Evolutionary conservation across 2,888 invertebrate genomes (phyloP).

Genomic region (Torymus tubicola): DNA sequence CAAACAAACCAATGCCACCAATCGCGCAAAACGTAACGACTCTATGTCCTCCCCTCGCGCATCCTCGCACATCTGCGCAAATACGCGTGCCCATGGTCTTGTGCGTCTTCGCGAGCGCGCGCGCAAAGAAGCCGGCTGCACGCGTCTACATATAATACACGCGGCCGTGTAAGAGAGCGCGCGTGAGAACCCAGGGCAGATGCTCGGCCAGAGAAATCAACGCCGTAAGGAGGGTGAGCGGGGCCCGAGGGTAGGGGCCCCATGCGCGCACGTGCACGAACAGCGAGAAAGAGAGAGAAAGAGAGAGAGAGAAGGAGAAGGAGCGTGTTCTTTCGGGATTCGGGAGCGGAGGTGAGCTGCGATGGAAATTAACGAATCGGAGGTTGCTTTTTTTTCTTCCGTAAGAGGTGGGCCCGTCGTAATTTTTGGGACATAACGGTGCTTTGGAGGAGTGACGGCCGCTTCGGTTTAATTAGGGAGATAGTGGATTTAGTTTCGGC

Average conservation of each 20-base stretch:
- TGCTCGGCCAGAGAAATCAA: constrained; percentile 51
- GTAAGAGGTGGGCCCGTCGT: too few species aligned
- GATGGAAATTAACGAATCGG: too few species aligned
- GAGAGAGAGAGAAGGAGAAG: constrained; percentile 11
- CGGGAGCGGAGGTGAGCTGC: too few species aligned
- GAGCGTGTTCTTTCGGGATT: too few species aligned
- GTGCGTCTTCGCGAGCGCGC: constrained; percentile 30
- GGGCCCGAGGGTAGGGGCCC: too few species aligned
- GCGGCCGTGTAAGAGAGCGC: constrained; percentile 25
- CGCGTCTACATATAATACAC: neutral
- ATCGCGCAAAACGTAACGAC: neutral
- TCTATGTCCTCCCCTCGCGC: neutral
- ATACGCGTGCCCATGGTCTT: neutral
- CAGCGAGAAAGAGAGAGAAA: neutral
- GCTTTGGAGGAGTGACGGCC: too few species aligned
- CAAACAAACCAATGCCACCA: too few species aligned
- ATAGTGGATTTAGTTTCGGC: too few species aligned
- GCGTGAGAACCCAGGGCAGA: constrained; percentile 57
- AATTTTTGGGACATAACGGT: too few species aligned
- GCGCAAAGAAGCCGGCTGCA: constrained; percentile 36
- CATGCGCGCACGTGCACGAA: too few species aligned
- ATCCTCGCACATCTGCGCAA: constrained; percentile 47
- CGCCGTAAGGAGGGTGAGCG: constrained; percentile 4
- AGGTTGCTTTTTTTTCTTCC: too few species aligned
- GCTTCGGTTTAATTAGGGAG: too few species aligned